These are phyloP conservation scores for Malurus splendens DNA, from an alignment of 2,797 vertebrate species.

Conservation along the genomic window DNA sequence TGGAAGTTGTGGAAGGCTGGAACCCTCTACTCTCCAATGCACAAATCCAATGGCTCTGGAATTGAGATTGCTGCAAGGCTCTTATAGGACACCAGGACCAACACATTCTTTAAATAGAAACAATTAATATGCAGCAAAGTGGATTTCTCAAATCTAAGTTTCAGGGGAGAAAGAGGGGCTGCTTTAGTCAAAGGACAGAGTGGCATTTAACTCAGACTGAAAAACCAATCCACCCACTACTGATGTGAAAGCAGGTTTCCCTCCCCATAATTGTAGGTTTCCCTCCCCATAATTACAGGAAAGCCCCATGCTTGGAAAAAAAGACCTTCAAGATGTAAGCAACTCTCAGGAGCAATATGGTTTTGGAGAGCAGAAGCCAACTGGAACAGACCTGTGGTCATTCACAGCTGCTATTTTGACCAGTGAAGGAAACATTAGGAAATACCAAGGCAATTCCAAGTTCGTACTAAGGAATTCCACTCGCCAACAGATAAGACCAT, in stretches of 20 bases:
- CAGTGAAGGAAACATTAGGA: background rate
- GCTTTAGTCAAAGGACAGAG: conserved; percentile 36
- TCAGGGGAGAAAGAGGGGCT: background rate
- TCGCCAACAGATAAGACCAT: background rate
- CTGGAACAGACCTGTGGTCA: background rate
- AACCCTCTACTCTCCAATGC: background rate
- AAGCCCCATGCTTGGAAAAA: background rate
- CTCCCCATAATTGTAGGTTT: conserved; percentile 22
- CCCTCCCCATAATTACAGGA: conserved; percentile 39
- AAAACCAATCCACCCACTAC: conserved; percentile 36
- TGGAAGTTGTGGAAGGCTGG: too few species aligned
- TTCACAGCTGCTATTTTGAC: background rate
- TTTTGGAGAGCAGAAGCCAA: background rate
- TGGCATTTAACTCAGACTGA: conserved; percentile 51
- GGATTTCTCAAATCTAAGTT: background rate
- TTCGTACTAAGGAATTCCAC: background rate
- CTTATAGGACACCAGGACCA: background rate
- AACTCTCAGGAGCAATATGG: background rate
- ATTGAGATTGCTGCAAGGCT: background rate
- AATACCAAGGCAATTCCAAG: background rate
- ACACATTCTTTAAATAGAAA: background rate
- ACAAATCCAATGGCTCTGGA: background rate
- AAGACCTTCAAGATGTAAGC: background rate
- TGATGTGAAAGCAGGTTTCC: conserved; percentile 24
- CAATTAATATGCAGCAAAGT: background rate